A percentile compares a stretch with the other conserved stretches of the same genome.
phyloP scores from a whole-genome alignment of 2,797 vertebrate genomes.

The Rhynchotus rufescens region DNA sequence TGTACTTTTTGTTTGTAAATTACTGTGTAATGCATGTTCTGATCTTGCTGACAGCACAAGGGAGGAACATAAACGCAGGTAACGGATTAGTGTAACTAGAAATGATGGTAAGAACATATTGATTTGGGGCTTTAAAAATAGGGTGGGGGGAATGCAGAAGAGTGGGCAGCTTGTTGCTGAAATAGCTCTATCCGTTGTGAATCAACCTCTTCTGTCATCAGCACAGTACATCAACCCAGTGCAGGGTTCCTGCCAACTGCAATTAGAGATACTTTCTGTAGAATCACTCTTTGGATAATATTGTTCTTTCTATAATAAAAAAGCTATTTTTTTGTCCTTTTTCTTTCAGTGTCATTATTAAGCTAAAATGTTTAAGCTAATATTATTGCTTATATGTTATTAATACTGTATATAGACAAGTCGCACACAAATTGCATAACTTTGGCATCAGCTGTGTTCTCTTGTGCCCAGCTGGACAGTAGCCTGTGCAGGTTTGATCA shows the following conservation, averaged over 20 bases:
- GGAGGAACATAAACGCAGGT: constrained; percentile 1
- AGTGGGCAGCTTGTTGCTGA: background rate
- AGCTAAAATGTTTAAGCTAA: background rate
- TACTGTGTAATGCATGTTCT: background rate
- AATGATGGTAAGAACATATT: background rate
- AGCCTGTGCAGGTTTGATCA: background rate
- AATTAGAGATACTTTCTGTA: background rate
- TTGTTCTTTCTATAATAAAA: constrained; percentile 13
- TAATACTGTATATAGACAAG: background rate
- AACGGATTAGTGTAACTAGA: background rate
- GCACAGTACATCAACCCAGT: background rate
- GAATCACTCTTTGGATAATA: background rate
- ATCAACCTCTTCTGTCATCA: background rate
- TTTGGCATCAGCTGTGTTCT: background rate
- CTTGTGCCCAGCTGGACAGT: background rate
- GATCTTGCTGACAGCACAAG: background rate
- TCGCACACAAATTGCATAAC: fast-evolving
- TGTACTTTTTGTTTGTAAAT: background rate
- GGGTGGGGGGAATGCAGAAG: background rate
- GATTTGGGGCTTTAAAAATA: background rate
- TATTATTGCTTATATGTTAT: background rate
- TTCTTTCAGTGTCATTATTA: background rate
- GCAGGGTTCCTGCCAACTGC: background rate
- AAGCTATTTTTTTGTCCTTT: background rate
- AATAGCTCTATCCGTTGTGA: background rate